Evolutionary conservation across 2,797 vertebrate genomes (phyloP).

Genomic region (Babyrousa celebensis): DNA sequence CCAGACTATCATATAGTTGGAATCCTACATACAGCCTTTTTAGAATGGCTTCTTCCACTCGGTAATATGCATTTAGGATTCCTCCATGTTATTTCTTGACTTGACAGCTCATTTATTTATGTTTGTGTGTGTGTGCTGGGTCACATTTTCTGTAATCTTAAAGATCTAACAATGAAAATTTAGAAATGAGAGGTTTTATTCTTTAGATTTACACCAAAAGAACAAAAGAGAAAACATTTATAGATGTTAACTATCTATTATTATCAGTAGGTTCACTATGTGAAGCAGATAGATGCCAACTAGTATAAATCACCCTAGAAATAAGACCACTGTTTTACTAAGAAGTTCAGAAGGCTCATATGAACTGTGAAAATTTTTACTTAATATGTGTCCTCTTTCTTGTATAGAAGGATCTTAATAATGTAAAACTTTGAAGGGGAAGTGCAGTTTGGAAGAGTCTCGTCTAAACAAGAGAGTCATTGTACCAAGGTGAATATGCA

Average conservation of each 20-base stretch:
- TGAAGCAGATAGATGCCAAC: not conserved
- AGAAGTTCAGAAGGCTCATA: not conserved
- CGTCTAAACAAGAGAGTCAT: not conserved
- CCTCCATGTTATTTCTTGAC: too few species aligned
- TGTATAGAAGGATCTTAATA: not conserved
- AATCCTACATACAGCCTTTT: too few species aligned
- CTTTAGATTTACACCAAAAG: slow-evolving; percentile 23
- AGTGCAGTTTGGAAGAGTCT: not conserved
- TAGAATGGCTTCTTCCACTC: too few species aligned
- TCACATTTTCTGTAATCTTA: not conserved
- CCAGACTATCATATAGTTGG: too few species aligned
- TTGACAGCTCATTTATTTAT: too few species aligned
- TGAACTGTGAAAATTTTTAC: not conserved
- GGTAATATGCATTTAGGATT: too few species aligned
- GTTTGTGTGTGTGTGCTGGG: too few species aligned
- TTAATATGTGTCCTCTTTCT: not conserved
- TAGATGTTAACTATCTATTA: not conserved
- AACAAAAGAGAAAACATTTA: not conserved
- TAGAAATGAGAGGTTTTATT: slow-evolving; percentile 25
- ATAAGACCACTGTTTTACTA: slow-evolving; percentile 43
- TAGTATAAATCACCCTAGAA: not conserved
- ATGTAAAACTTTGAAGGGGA: not conserved
- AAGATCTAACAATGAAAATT: slow-evolving; percentile 45
- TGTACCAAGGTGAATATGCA: not conserved
- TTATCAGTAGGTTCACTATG: not conserved